phyloP scores from a whole-genome alignment of 2,888 invertebrate genomes.

The Thecophora atra region DNA sequence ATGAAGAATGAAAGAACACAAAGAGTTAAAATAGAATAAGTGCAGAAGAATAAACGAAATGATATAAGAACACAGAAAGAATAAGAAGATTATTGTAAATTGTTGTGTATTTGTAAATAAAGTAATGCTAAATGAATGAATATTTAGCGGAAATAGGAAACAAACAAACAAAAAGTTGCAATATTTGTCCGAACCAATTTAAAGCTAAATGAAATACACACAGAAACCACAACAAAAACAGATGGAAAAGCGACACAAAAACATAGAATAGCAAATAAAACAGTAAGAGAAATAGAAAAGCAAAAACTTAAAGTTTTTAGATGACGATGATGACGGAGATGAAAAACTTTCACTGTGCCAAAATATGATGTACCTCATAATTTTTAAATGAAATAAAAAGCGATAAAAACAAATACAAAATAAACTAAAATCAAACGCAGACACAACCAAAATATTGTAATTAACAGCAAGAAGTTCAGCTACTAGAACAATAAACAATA shows the following conservation, averaged over 20 bases:
- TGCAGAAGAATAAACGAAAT: too few relatives aligned
- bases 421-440: conserved; percentile 37
- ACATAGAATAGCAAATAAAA: conserved; percentile 37
- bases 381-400: conserved; percentile 58
- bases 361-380: conserved; percentile 82
- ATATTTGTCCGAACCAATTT: conserved; percentile 39
- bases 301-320: conserved; percentile 32
- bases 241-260: conserved; percentile 38
- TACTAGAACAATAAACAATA: conserved; percentile 25
- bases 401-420: conserved; percentile 43
- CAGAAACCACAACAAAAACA: conserved; percentile 5
- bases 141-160: conserved; percentile 21
- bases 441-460: conserved; percentile 17
- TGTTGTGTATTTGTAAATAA: not conserved
- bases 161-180: conserved; percentile 34
- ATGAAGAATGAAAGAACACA: conserved; percentile 3
- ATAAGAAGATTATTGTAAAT: not conserved
- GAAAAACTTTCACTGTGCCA: conserved; percentile 80
- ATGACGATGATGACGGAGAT: conserved; percentile 45
- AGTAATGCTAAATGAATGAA: conserved; percentile 13
- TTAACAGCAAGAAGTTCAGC: too few relatives aligned
- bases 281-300: too few relatives aligned
- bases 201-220: not conserved
- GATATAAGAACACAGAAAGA: conserved; percentile 17
- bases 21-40: too few relatives aligned